Base-by-base conservation (phyloP, 2,113 vertebrate species). In the Scatophagus argus region DNA sequence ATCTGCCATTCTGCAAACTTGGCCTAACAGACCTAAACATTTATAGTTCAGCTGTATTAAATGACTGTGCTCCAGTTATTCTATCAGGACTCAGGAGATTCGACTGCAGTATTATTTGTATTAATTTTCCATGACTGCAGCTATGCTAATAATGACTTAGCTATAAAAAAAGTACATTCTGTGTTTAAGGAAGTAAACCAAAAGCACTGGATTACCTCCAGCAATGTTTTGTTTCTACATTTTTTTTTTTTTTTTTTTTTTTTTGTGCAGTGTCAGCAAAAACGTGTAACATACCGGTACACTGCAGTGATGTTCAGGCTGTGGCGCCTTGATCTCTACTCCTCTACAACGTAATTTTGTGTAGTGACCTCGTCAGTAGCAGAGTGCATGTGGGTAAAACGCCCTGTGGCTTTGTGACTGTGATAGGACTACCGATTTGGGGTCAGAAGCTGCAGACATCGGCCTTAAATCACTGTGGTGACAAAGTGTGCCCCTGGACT, bases 301-400 rank as follows among this genome's bases (percentile, higher is more conserved):
- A 36, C 47, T 19, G 55, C 66, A 16, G 66, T 31, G 67, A 66
- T 59, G 44, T 54, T 62, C 70, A 64, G 65, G 38, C 47, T 39
- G 12, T 61, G 44, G 36, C 7, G 41, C 36, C 47, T 41, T 72
- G 70, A 76, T 59, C 65, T 74, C n/a, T 69, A 32, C 80, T 59
- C 56, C 49, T 64, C 32, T 49, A 25, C 68, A 46, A 51, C 60
- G 36, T 17, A 54, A 44, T 13, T 10, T 27, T 17, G 7, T 47
- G 46, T 46, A 5, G 66, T 65, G 82, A 87, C 82, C 85, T 87
- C 87, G 85, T 83, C 69, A 54, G 73, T 2, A 19, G 59, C n/a
- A 19, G 8, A n/a, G 43, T 44, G 6, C 43, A 39, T 44, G 49
- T 62, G 55, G 63, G 46, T 32, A 31, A 81, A 85, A 79, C 3